Evolutionary conservation across 2,888 invertebrate genomes (phyloP).

Genomic region (Drosophila suboccidentalis): DNA sequence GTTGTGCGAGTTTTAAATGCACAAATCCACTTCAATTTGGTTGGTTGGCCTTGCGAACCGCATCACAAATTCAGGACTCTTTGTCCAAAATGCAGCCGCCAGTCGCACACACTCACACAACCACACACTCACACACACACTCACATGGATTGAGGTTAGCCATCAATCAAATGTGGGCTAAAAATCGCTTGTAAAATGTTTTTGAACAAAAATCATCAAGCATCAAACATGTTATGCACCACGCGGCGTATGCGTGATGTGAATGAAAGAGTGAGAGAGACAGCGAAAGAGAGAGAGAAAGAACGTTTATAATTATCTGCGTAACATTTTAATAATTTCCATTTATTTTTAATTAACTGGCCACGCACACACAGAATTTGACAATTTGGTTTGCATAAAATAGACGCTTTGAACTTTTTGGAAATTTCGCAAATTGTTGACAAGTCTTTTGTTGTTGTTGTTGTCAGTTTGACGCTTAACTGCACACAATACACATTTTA

Average conservation of each 20-base stretch:
- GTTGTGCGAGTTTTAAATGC: constrained; percentile 23
- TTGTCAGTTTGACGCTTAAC: constrained; percentile 43
- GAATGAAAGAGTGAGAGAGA: background rate
- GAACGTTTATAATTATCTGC: constrained; percentile 56
- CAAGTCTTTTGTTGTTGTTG: constrained; percentile 1
- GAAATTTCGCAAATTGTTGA: constrained; percentile 24
- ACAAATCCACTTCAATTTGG: constrained; percentile 73
- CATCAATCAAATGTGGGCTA: constrained; percentile 66
- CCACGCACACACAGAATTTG: constrained; percentile 16
- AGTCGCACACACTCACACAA: constrained; percentile 9
- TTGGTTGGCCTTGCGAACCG: constrained; percentile 53
- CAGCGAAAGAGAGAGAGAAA: background rate
- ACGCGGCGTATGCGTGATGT: constrained; percentile 66
- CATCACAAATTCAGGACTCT: constrained; percentile 74
- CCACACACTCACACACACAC: constrained; percentile 15
- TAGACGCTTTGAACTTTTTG: constrained; percentile 53
- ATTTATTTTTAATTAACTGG: constrained; percentile 76
- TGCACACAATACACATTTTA: constrained; percentile 64
- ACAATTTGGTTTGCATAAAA: constrained; percentile 40
- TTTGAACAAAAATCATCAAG: background rate
- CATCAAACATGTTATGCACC: constrained; percentile 43
- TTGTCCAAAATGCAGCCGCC: constrained; percentile 58
- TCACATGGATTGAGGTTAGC: constrained; percentile 40
- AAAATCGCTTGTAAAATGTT: constrained; percentile 34
- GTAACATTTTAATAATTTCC: constrained; percentile 69